Evolutionary conservation across 2,888 invertebrate genomes (phyloP).

Genomic region (Melikaiella ostensackeni): DNA sequence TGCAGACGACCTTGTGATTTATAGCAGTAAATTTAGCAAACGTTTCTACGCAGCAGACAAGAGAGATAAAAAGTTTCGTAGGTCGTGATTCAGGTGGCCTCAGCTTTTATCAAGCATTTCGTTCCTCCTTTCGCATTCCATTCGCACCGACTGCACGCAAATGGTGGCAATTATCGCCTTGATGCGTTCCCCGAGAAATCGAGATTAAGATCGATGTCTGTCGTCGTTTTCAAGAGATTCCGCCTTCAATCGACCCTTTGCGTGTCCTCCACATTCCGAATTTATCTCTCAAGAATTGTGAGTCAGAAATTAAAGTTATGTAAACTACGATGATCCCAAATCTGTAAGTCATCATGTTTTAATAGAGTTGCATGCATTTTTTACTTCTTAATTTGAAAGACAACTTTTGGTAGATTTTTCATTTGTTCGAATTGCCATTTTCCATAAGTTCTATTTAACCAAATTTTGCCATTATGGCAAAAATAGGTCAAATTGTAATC

Average conservation of each 20-base stretch:
- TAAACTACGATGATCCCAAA: background rate
- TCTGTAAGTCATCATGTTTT: background rate
- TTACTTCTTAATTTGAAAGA: too few relatives aligned
- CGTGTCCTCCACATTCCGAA: constrained; percentile 16
- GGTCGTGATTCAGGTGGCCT: constrained; percentile 23
- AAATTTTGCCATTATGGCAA: too few relatives aligned
- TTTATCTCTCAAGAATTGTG: constrained; percentile 15
- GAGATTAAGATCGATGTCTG: constrained; percentile 35
- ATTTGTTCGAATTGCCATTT: too few relatives aligned
- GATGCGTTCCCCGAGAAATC: constrained; percentile 42
- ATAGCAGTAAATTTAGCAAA: constrained; percentile 1
- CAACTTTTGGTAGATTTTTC: too few relatives aligned
- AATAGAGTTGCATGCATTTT: too few relatives aligned
- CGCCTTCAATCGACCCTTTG: constrained; percentile 15
- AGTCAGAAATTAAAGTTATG: background rate
- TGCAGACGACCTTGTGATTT: constrained; percentile 27
- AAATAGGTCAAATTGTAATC: too few relatives aligned
- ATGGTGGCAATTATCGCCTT: constrained; percentile 49
- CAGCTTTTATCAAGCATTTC: constrained; percentile 15
- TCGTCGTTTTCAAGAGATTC: constrained; percentile 29
- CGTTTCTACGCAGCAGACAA: background rate
- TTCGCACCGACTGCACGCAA: constrained; percentile 51
- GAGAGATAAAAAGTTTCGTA: constrained; percentile 9
- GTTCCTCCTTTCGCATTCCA: constrained; percentile 47
- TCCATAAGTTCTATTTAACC: too few relatives aligned